Base-by-base conservation (phyloP, 1,140 invertebrate genomes). In the Harlomillsia oculata region DNA sequence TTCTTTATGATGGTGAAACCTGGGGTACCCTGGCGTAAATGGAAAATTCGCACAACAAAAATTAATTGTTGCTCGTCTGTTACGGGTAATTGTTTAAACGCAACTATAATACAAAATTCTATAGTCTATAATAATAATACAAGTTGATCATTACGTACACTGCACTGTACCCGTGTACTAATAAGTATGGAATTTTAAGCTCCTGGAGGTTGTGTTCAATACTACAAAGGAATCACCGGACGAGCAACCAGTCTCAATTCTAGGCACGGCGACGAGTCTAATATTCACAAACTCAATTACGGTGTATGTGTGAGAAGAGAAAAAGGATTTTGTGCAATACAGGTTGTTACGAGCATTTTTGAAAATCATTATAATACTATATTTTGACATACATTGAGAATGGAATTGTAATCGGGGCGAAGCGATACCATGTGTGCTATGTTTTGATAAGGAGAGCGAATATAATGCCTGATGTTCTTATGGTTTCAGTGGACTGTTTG, bases 281-380 rank as follows among this genome's bases (percentile, higher is more conserved):
- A 90, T 71, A 53, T 65, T 21, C 39, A 62, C 36, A 46, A 52
- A 9, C 85, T 90, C 67, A 85, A 91, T 68, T 92, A 91, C 69
- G 86, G 85, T 51, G 83, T 89, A 50, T 92, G 89, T 68, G 78
- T 91, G 20, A 72, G 89, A 16, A 83, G 81, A 57, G 89, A 91
- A 68, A 79, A 82, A 59, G 91, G 90, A 67, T 91, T 91, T 68
- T 91, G 88, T 66, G 83, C 86, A 3, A 85, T 92, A 43, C 86
- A 87, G 62, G 56, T 48, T 32, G n/a, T n/a, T n/a, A n/a, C n/a
- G n/a, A n/a, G n/a, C n/a, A n/a, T n/a, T n/a, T n/a, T n/a, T n/a
- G n/a, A n/a, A n/a, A n/a, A n/a, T n/a, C n/a, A n/a, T n/a, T n/a
- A n/a, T n/a, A n/a, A n/a, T n/a, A n/a, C n/a, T n/a, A n/a, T n/a